Evolutionary conservation across 37 sponge, comb jelly and placozoan genomes (phyloP).

Genomic region (Geodia barretti): DNA sequence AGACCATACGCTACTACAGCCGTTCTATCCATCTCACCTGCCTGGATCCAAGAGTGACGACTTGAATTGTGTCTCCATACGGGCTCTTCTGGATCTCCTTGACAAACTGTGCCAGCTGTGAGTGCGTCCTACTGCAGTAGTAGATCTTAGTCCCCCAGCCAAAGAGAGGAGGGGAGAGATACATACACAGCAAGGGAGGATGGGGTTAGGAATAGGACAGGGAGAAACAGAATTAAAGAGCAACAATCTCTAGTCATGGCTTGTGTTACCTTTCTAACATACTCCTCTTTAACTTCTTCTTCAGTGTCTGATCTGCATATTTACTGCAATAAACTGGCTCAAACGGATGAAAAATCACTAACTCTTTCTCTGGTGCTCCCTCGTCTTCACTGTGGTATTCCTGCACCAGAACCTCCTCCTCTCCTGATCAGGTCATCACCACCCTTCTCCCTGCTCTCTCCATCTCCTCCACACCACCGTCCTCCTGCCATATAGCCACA

Average conservation of each 20-base stretch:
- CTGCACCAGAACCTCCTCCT: conserved; percentile 65
- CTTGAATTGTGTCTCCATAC: conserved; percentile 57
- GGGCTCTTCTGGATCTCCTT: conserved; percentile 89
- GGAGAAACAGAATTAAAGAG: not conserved
- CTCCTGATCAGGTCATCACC: not conserved
- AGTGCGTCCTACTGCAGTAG: conserved; percentile 99
- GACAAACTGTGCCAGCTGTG: conserved; percentile 97
- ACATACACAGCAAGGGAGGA: not conserved
- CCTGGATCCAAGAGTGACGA: conserved; percentile 89
- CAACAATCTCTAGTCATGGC: not conserved
- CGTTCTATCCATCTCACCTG: conserved; percentile 51
- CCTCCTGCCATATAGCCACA: too few relatives aligned
- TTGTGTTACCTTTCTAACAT: conserved; percentile 55
- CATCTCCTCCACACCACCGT: too few relatives aligned
- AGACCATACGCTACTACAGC: too few relatives aligned
- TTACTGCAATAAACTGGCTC: not conserved
- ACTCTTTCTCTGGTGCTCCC: not conserved
- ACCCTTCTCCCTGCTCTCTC: not conserved
- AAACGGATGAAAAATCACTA: not conserved
- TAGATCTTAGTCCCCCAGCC: conserved; percentile 69
- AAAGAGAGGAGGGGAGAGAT: not conserved
- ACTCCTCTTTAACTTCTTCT: conserved; percentile 57
- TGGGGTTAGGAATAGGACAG: not conserved
- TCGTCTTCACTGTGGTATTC: conserved; percentile 83
- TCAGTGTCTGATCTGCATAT: conserved; percentile 44